phyloP scores from a whole-genome alignment of 2,797 vertebrate species.

The Hafferia zeledoni region DNA sequence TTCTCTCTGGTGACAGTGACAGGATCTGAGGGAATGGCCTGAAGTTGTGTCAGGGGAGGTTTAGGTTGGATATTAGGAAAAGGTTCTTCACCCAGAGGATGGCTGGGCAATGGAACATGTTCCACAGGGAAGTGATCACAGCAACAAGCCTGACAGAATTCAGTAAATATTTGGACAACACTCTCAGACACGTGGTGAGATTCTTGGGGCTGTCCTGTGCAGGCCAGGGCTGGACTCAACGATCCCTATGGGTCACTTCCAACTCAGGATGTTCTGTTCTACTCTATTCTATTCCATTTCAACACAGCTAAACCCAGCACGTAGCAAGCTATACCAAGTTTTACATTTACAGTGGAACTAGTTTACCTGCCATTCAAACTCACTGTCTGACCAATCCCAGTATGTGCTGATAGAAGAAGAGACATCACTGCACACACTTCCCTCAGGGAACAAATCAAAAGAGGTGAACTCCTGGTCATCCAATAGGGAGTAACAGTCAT shows the following conservation, averaged over 20 bases:
- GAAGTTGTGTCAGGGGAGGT: not conserved
- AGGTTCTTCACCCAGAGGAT: not conserved
- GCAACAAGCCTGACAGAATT: not conserved
- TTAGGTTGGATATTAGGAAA: not conserved
- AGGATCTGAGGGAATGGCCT: not conserved
- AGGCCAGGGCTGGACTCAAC: not conserved
- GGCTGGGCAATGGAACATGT: not conserved
- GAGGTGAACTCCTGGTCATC: slow-evolving; percentile 97
- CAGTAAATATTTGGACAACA: accelerated
- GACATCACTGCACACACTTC: slow-evolving; percentile 97
- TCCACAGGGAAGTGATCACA: not conserved
- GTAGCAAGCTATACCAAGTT: not conserved
- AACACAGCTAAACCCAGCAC: not conserved
- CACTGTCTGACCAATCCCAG: slow-evolving; percentile 99
- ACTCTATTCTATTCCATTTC: no score
- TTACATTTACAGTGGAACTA: not conserved
- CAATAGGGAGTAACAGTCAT: slow-evolving; percentile 94
- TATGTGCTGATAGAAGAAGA: slow-evolving; percentile 98
- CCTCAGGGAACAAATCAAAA: slow-evolving; percentile 95
- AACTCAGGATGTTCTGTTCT: not conserved
- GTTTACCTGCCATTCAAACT: slow-evolving; percentile 98
- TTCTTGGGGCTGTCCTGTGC: not conserved
- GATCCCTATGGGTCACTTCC: not conserved
- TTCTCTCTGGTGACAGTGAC: not conserved
- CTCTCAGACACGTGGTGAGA: not conserved